These are phyloP conservation scores for Phacellophora camtschatica DNA, from an alignment of 30 jellyfish, hydroid and myxozoan genomes.

Conservation along the genomic window DNA sequence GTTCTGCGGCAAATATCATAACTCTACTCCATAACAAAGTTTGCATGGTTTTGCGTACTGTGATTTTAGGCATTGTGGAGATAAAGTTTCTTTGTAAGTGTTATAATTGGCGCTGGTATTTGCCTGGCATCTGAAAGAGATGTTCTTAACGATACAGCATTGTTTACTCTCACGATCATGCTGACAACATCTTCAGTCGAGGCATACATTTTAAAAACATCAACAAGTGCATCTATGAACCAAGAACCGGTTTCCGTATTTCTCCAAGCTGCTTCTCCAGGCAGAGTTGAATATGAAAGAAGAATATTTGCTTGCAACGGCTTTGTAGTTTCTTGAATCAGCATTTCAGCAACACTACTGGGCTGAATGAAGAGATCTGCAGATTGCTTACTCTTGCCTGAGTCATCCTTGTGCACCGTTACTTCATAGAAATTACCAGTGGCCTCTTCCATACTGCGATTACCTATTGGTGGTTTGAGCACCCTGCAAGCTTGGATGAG, in stretches of 20 bases:
- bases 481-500: constrained; percentile 90
- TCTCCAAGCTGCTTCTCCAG: constrained; percentile 85
- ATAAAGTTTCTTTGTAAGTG: constrained; percentile 73
- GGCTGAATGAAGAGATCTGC: background rate
- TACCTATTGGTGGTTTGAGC: background rate
- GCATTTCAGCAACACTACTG: background rate
- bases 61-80: too few species aligned
- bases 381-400: background rate
- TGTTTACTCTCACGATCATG: constrained; percentile 70
- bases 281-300: constrained; percentile 82
- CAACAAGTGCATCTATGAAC: constrained; percentile 73
- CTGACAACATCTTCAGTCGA: constrained; percentile 70
- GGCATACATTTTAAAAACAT: constrained; percentile 52
- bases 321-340: constrained; percentile 43
- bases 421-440: constrained; percentile 30
- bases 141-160: constrained; percentile 56
- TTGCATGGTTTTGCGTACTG: too few species aligned
- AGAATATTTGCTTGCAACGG: constrained; percentile 64
- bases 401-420: background rate
- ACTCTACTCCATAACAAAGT: too few species aligned
- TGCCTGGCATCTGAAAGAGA: constrained; percentile 46
- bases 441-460: background rate
- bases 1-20: too few species aligned
- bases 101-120: constrained; percentile 73
- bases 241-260: constrained; percentile 68